phyloP scores from a whole-genome alignment of 1,140 invertebrate species.

The Pogonomyrmex californicus region DNA sequence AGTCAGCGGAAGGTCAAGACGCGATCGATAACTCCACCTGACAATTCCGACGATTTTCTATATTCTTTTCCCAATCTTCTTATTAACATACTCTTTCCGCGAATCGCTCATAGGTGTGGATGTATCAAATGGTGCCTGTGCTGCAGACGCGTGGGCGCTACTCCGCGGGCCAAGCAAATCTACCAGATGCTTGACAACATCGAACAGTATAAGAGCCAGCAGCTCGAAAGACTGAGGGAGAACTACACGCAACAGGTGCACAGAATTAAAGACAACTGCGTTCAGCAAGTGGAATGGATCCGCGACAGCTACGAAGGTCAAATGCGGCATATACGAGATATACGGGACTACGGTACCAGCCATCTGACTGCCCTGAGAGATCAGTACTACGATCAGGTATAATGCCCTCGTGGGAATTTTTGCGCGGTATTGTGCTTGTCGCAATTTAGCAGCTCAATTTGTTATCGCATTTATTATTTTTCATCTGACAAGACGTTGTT shows the following conservation, averaged over 20 bases:
- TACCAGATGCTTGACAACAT: slow-evolving; percentile 95
- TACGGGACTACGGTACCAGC: slow-evolving; percentile 95
- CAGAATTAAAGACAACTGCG: slow-evolving; percentile 96
- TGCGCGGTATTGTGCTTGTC: not conserved
- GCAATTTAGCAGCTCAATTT: not conserved
- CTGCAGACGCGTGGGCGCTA: slow-evolving; percentile 90
- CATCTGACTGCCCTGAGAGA: slow-evolving; percentile 94
- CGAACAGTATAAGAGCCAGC: slow-evolving; percentile 95
- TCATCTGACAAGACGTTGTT: not conserved
- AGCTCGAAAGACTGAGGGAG: slow-evolving; percentile 94
- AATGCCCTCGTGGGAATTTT: slow-evolving; percentile 41
- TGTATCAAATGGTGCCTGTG: slow-evolving; percentile 89
- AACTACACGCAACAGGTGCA: slow-evolving; percentile 97
- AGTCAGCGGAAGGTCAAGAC: slow-evolving; percentile 18
- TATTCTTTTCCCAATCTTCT: not conserved
- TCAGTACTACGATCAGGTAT: slow-evolving; percentile 96
- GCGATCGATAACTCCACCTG: slow-evolving; percentile 51
- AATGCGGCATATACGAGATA: slow-evolving; percentile 94
- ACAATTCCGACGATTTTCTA: slow-evolving; percentile 12
- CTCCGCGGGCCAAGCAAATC: slow-evolving; percentile 93
- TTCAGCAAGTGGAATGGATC: slow-evolving; percentile 97
- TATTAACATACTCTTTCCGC: not conserved
- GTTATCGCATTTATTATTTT: not conserved
- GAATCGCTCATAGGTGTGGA: slow-evolving; percentile 87
- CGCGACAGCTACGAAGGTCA: slow-evolving; percentile 96